Evolutionary conservation across 2,113 vertebrate species (phyloP).

Genomic region (Ceyx margarethae): DNA sequence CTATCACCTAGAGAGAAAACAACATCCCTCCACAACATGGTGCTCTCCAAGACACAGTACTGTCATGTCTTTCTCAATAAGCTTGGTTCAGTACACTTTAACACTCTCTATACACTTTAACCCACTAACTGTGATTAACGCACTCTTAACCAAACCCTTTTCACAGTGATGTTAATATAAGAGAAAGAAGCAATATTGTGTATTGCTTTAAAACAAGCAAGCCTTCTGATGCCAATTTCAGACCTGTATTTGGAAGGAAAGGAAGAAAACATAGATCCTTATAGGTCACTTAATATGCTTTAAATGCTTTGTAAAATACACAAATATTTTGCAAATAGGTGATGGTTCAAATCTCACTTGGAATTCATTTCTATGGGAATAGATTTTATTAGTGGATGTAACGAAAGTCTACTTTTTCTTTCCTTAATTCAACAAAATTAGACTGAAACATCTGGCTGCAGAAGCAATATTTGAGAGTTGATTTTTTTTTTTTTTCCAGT

Average conservation of each 20-base stretch:
- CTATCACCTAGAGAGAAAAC: slow-evolving; percentile 64
- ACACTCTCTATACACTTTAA: slow-evolving; percentile 36
- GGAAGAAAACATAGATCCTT: neutral
- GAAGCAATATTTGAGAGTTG: neutral
- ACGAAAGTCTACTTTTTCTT: slow-evolving; percentile 37
- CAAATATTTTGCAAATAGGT: neutral
- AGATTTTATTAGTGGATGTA: neutral
- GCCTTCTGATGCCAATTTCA: neutral
- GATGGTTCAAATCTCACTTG: neutral
- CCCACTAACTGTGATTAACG: slow-evolving; percentile 36
- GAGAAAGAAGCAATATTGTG: neutral
- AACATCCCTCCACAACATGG: slow-evolving; percentile 45
- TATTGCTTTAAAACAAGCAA: neutral
- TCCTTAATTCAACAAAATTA: slow-evolving; percentile 32
- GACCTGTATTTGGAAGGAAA: neutral
- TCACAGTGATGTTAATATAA: neutral
- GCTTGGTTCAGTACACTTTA: slow-evolving; percentile 65
- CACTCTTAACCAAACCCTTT: slow-evolving; percentile 9
- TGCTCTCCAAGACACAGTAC: slow-evolving; percentile 54
- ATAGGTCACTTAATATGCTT: neutral
- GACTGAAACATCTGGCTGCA: neutral
- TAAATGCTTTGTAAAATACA: neutral
- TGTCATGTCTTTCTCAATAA: slow-evolving; percentile 61
- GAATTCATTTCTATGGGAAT: slow-evolving; percentile 11
- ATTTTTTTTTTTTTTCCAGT: slow-evolving; percentile 2